Evolutionary conservation across 2,888 invertebrate genomes (phyloP).

Genomic region (Seira musarum): DNA sequence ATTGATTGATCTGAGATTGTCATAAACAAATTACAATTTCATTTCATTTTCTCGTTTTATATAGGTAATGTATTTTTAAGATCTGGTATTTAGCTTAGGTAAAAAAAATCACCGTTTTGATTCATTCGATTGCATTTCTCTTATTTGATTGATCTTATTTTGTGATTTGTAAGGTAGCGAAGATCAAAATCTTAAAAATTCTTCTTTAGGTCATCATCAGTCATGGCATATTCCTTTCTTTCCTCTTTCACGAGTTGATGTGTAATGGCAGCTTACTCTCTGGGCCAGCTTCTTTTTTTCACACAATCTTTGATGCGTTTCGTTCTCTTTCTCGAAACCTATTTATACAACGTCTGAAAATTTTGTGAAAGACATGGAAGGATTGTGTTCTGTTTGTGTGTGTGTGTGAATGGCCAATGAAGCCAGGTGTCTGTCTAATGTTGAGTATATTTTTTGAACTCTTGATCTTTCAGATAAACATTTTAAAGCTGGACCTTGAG

Average conservation of each 20-base stretch:
- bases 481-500: constrained; percentile 54
- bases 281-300: not conserved
- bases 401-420: constrained; percentile 21
- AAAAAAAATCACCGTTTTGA: too few species aligned
- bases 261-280: not conserved
- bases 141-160: not conserved
- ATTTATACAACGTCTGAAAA: not conserved
- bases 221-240: constrained; percentile 5
- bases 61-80: too few species aligned
- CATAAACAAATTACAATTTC: too few species aligned
- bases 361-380: constrained; percentile 16
- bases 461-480: constrained; percentile 41
- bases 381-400: constrained; percentile 19
- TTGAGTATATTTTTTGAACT: constrained; percentile 30
- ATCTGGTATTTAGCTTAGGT: too few species aligned
- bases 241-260: too few species aligned
- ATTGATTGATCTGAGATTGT: too few species aligned
- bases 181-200: not conserved
- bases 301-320: not conserved
- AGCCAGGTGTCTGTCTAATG: constrained; percentile 47
- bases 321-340: not conserved
- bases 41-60: too few species aligned
- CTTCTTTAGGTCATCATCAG: constrained; percentile 5
- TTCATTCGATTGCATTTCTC: not conserved
- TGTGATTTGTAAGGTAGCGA: not conserved